phyloP scores from a whole-genome alignment of 2,888 invertebrate genomes.

The Lasioglossum morio region DNA sequence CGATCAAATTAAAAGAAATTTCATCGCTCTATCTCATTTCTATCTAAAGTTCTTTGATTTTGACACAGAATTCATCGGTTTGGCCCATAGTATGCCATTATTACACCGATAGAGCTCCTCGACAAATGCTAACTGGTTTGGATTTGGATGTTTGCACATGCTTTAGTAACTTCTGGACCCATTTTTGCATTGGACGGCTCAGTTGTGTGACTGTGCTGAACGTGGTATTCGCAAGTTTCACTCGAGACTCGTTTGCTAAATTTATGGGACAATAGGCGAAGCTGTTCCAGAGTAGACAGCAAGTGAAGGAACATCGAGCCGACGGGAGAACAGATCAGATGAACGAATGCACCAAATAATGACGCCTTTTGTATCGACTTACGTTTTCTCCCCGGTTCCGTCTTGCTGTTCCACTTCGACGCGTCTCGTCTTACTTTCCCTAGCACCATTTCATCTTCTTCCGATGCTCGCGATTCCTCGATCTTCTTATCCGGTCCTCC shows the following conservation, averaged over 20 bases:
- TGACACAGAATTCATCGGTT: too few species aligned
- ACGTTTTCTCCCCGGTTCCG: constrained; percentile 42
- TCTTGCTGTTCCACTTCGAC: constrained; percentile 16
- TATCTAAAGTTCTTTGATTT: too few species aligned
- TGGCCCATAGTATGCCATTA: too few species aligned
- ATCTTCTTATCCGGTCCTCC: constrained; percentile 33
- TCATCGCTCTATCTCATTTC: too few species aligned
- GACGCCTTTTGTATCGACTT: constrained; percentile 55
- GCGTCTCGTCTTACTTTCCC: constrained; percentile 13
- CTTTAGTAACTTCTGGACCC: too few species aligned
- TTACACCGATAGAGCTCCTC: too few species aligned
- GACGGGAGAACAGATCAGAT: constrained; percentile 69
- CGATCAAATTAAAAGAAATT: too few species aligned
- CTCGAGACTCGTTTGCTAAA: neutral
- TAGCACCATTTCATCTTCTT: constrained; percentile 18
- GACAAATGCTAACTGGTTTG: too few species aligned
- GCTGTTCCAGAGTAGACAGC: constrained; percentile 13
- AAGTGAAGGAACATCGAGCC: constrained; percentile 13
- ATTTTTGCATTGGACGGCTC: neutral
- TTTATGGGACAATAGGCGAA: neutral
- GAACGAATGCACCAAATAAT: constrained; percentile 74
- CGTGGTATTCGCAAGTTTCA: neutral
- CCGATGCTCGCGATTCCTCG: constrained; percentile 26
- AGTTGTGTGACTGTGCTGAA: neutral
- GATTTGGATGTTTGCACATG: too few species aligned